Evolutionary conservation across 2,888 invertebrate species (phyloP), one percentile per base, ranked within the genome.

Genomic region (Catonia carolina): DNA sequence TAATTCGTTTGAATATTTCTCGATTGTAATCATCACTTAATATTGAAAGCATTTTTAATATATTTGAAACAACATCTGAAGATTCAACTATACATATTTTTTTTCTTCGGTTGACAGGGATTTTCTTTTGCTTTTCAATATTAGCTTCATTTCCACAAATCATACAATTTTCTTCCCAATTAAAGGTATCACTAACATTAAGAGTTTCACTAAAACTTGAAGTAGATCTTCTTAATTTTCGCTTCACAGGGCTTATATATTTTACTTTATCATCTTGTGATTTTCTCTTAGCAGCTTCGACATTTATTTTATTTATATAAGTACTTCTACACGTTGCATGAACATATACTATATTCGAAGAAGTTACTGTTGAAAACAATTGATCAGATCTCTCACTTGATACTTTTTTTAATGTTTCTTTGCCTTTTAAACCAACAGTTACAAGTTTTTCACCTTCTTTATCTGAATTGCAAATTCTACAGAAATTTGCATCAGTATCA

Each of bases 191-290:
- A 20, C n/a, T 22, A 47, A 20, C 2, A 20, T 12, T 10, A 10
- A 20, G 6, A 22, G 12, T 20, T 47, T 6, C 23, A 12, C 23
- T 22, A 22, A 20, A 47, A 18, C 22, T 27, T 8, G 27, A 27
- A 14, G 3, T 20, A 14, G 18, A 47, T 47, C 47, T 47, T 47
- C 47, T 47, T 12, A 47, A 47, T 47, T 47, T 47, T 47, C 12
- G 18, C 12, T 20, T 47, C 12, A 12, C 12, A 12, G 47, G 47
- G 12, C 47, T 47, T 8, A 42, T 3, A 47, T 12, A 12, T 2
- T 47, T 22, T 47, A 2, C 12, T 10, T 14, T 12, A 20, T 10
- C 22, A 47, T 27, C 5, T 6, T 27, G 5, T 6, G 20, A 18
- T 20, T 22, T 47, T 47, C 14, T 47, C 22, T 10, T 27, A 47